phyloP scores from a whole-genome alignment of 1,140 invertebrate species.

The Apocrypta bakeri region DNA sequence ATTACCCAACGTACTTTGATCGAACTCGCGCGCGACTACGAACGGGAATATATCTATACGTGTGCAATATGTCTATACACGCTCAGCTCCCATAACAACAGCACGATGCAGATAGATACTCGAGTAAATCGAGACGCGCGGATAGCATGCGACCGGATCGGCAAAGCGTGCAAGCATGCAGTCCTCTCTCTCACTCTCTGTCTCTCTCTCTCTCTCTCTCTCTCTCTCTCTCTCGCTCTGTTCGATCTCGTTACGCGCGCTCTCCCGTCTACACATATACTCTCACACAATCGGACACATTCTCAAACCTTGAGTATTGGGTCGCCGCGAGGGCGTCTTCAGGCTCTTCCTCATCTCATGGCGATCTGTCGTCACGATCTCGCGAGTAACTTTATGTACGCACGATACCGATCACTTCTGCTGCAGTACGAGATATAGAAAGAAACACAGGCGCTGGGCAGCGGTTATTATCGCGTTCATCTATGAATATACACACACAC shows the following conservation, averaged over 20 bases:
- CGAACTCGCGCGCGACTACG: background rate
- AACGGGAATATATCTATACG: no score
- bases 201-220: background rate
- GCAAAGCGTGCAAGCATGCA: background rate
- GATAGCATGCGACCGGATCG: background rate
- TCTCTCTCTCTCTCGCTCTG: background rate
- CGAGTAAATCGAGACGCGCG: background rate
- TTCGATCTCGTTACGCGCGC: background rate
- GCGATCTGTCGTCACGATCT: background rate
- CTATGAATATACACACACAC: no score
- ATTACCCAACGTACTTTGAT: background rate
- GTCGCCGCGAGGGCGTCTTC: constrained; percentile 66
- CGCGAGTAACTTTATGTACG: background rate
- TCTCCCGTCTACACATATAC: background rate
- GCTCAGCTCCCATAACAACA: background rate
- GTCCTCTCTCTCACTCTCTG: background rate
- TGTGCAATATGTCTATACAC: no score
- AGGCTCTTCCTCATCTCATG: constrained; percentile 68
- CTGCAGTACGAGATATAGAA: no score
- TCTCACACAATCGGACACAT: background rate
- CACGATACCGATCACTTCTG: background rate
- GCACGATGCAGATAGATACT: no score
- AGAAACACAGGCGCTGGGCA: no score
- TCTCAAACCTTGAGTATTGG: constrained; percentile 71
- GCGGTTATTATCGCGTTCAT: no score